Evolutionary conservation across 1,140 invertebrate genomes (phyloP).

Genomic region (Monomorium pharaonis): DNA sequence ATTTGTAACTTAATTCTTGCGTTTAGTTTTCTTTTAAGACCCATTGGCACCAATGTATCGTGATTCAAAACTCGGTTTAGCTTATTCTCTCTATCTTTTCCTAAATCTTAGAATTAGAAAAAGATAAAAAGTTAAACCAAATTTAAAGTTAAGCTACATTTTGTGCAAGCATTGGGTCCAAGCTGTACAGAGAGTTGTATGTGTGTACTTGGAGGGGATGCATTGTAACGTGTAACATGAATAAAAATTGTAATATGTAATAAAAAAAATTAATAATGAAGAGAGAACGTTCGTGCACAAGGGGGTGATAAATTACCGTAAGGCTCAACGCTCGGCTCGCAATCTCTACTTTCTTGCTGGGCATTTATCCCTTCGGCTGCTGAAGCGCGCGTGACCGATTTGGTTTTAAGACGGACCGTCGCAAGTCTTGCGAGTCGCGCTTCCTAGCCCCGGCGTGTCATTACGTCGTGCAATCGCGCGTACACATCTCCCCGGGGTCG

Average conservation of each 20-base stretch:
- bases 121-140: too few species aligned
- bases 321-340: slow-evolving; percentile 4
- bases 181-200: background rate
- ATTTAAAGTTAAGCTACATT: too few species aligned
- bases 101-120: too few species aligned
- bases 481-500: background rate
- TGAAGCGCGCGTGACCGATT: background rate
- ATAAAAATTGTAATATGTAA: background rate
- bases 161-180: too few species aligned
- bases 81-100: too few species aligned
- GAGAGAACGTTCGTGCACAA: slow-evolving; percentile 14
- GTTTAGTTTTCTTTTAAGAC: background rate
- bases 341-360: slow-evolving; percentile 7
- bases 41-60: too few species aligned
- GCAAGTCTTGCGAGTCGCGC: background rate
- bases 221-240: slow-evolving; percentile 7
- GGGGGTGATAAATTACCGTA: slow-evolving; percentile 33
- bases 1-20: background rate
- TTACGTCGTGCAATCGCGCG: slow-evolving; percentile 22
- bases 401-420: background rate
- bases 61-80: too few species aligned
- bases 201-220: background rate
- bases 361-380: slow-evolving; percentile 29
- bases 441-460: background rate
- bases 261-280: background rate